Percentiles rank a stretch among this genome's conserved stretches.
Conservation (phyloP, 2,113 vertebrate genomes). For the Oncorhynchus gorbuscha region DNA sequence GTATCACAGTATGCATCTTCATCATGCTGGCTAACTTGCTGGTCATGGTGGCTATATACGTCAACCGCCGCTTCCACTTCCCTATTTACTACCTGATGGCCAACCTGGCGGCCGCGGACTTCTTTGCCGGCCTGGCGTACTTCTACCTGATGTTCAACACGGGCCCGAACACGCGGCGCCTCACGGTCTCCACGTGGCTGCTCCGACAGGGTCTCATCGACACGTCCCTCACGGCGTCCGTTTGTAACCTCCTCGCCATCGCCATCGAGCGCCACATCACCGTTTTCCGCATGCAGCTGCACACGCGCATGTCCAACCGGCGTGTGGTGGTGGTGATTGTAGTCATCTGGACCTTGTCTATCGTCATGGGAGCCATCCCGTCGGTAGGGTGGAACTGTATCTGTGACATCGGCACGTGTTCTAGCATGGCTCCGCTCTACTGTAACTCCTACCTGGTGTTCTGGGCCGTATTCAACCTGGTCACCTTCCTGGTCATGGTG, state of each 20-base stretch:
- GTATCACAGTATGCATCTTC: conserved; percentile 98
- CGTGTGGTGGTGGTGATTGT: conserved; percentile 96
- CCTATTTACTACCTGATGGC: conserved; percentile 99
- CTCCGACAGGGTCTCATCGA: conserved; percentile 97
- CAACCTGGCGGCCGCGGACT: conserved; percentile 96
- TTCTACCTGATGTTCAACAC: conserved; percentile 99
- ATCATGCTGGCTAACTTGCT: conserved; percentile 98
- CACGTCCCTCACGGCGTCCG: conserved; percentile 94
- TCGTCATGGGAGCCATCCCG: conserved; percentile 95
- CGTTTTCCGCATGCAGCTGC: conserved; percentile 97
- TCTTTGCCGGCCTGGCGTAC: conserved; percentile 97
- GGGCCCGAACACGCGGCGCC: conserved; percentile 91
- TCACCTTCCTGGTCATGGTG: conserved; percentile 98
- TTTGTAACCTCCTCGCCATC: conserved; percentile 94
- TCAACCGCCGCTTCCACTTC: conserved; percentile 97
- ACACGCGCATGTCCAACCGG: conserved; percentile 97
- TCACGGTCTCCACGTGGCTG: conserved; percentile 95
- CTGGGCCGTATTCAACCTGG: conserved; percentile 97
- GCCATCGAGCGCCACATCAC: conserved; percentile 98
- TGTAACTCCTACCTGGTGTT: conserved; percentile 98
- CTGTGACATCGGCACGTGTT: conserved; percentile 87
- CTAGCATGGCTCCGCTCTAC: conserved; percentile 98
- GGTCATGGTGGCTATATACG: conserved; percentile 98
- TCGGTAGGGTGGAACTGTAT: conserved; percentile 99
- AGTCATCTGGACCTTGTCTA: conserved; percentile 99